Evolutionary conservation across 2,888 invertebrate species (phyloP), one percentile per base, ranked within the genome.

Genomic region (Drosophila kanekoi): DNA sequence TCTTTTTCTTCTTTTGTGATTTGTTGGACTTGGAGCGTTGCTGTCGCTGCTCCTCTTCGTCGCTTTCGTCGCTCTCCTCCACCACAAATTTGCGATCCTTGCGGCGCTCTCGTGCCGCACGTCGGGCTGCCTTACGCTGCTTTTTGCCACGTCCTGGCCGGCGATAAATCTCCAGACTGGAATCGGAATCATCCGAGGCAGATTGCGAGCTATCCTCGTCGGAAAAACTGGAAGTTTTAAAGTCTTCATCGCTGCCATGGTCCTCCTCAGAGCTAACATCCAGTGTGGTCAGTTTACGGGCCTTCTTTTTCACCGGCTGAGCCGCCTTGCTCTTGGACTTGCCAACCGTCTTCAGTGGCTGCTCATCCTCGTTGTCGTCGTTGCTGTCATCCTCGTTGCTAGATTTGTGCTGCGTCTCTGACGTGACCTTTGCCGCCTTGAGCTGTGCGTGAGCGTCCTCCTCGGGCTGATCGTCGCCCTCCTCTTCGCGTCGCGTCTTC

Each of bases 201-300:
- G 95, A 94, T 48, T 91, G 91, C 5, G 91, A 90, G 5, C 82
- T 88, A 4, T 92, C 91, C 35, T 95, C 95, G 1, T 93, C 94
- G 14, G 91, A 91, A 74, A 91, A 90, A 0, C 96, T 95, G 43
- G 97, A 92, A 0, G 91, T 97, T 90, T 97, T 96, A 90, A 98
- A 98, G 92, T 98, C 98, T 91, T 98, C 98, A 89, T 98, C 98
- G 0, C 96, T 96, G 61, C 94, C 95, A 91, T 97, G 96, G 76
- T 97, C 96, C 44, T 91, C 91, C 89, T 96, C 96, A 41, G 96
- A 96, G 44, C 95, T 95, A n/a, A 96, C 95, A 82, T 97, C 96
- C 54, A 97, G 92, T 49, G 96, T 96, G 89, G 97, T 97, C 44
- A 97, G 92, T 82, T 96, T 96, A 32, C 96, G 93, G 37, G 95